phyloP scores from a whole-genome alignment of 2,888 invertebrate genomes.

The Gymnosoma rotundatum region DNA sequence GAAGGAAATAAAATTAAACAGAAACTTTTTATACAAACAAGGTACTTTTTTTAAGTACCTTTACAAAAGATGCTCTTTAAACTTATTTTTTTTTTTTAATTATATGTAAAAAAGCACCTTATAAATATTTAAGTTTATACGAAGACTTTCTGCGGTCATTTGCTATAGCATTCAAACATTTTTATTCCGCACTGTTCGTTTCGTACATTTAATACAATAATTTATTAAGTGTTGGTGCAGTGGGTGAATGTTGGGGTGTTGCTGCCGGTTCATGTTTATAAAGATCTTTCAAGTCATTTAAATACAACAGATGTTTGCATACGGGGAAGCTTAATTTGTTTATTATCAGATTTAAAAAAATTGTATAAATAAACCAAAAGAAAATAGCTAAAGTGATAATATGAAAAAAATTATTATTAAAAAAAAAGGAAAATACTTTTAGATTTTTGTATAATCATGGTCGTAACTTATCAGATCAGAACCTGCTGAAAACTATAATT shows the following conservation, averaged over 20 bases:
- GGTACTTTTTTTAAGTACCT: too few species aligned
- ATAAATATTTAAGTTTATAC: too few species aligned
- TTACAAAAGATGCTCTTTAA: too few species aligned
- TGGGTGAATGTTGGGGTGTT: conserved; percentile 53
- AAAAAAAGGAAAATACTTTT: conserved; percentile 9
- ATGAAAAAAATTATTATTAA: conserved; percentile 34
- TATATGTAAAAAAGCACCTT: too few species aligned
- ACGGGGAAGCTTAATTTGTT: conserved; percentile 63
- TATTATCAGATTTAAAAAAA: conserved; percentile 58
- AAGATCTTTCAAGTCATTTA: conserved; percentile 68
- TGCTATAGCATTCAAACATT: not conserved
- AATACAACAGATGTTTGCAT: conserved; percentile 70
- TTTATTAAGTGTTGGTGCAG: conserved; percentile 58
- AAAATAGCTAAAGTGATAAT: conserved; percentile 54
- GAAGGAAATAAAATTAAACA: too few species aligned
- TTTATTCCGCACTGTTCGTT: conserved; percentile 9
- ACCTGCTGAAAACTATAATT: conserved; percentile 31
- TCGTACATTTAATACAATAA: conserved; percentile 22
- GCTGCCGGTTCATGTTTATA: conserved; percentile 49
- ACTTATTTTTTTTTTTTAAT: too few species aligned
- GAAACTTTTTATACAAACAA: too few species aligned
- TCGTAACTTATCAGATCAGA: conserved; percentile 59
- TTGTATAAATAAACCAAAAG: conserved; percentile 4
- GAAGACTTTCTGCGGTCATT: not conserved
- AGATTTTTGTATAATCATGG: conserved; percentile 55